Percentiles rank a stretch among this genome's conserved stretches.
phyloP scores from a whole-genome alignment of 1,140 invertebrate species.

The Orius laevigatus region DNA sequence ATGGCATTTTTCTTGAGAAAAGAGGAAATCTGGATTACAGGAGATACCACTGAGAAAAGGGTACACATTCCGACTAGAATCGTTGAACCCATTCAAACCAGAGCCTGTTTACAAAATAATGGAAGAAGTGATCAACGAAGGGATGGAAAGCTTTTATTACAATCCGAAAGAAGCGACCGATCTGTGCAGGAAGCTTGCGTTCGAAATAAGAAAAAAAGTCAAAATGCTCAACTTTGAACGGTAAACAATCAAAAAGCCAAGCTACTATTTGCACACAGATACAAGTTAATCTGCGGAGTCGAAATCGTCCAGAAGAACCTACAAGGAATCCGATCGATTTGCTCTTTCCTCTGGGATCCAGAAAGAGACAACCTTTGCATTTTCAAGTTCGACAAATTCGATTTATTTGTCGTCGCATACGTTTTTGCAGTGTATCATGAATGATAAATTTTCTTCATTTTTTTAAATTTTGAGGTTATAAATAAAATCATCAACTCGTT shows the following conservation, averaged over 20 bases:
- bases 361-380: slow-evolving; percentile 8
- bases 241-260: background rate
- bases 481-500: no score
- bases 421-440: slow-evolving; percentile 15
- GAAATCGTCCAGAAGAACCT: slow-evolving; percentile 14
- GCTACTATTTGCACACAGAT: background rate
- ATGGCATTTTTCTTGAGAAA: no score
- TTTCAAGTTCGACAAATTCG: slow-evolving; percentile 13
- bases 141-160: slow-evolving; percentile 9
- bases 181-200: slow-evolving; percentile 5
- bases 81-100: slow-evolving; percentile 12
- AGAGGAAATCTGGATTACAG: no score
- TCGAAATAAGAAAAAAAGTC: slow-evolving; percentile 6
- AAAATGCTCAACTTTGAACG: slow-evolving; percentile 12
- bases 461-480: no score
- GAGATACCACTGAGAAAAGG: background rate
- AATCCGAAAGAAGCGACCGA: slow-evolving; percentile 7
- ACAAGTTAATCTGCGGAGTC: slow-evolving; percentile 10
- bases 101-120: slow-evolving; percentile 9
- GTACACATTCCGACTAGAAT: slow-evolving; percentile 8
- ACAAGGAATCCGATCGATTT: slow-evolving; percentile 4
- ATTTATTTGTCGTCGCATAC: slow-evolving; percentile 11
- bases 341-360: slow-evolving; percentile 13
- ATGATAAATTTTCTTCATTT: slow-evolving; percentile 1
- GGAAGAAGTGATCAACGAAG: slow-evolving; percentile 11